These are phyloP conservation scores for Poecilia velifera DNA, from an alignment of 2,797 vertebrate genomes.

Conservation along the genomic window DNA sequence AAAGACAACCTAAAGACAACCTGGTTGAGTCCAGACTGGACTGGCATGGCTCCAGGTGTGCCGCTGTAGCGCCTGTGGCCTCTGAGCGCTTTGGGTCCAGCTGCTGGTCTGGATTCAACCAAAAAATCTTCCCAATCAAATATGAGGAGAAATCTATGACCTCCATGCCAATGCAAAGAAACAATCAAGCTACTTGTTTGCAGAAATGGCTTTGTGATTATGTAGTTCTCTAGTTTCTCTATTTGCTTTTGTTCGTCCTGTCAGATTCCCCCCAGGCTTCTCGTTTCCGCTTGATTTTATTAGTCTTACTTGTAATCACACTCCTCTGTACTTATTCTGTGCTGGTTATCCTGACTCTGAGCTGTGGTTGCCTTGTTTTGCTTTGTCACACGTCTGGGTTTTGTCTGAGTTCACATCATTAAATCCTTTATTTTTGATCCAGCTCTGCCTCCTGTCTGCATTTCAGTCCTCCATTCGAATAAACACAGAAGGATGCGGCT, in stretches of 20 bases:
- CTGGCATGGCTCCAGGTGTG: neutral
- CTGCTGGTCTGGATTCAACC: neutral
- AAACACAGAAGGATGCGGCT: neutral
- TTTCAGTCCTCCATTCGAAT: neutral
- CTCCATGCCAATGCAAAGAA: neutral
- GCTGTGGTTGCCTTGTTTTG: neutral
- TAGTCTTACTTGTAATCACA: neutral
- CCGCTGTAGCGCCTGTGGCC: too few species aligned
- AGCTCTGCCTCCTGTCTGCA: neutral
- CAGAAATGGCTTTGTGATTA: neutral
- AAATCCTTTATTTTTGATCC: neutral
- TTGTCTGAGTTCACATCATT: neutral
- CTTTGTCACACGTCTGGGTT: neutral
- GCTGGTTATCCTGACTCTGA: neutral
- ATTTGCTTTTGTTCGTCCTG: neutral
- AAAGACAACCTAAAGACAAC: neutral
- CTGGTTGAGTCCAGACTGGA: neutral
- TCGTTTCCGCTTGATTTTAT: neutral
- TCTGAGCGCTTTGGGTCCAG: neutral
- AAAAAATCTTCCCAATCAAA: neutral
- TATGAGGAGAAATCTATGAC: neutral
- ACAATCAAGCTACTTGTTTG: neutral
- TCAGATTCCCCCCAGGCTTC: neutral
- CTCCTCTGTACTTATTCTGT: neutral
- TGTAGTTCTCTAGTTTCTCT: neutral